Conservation (phyloP, 2,888 invertebrate genomes). For the Pandemis heparana region DNA sequence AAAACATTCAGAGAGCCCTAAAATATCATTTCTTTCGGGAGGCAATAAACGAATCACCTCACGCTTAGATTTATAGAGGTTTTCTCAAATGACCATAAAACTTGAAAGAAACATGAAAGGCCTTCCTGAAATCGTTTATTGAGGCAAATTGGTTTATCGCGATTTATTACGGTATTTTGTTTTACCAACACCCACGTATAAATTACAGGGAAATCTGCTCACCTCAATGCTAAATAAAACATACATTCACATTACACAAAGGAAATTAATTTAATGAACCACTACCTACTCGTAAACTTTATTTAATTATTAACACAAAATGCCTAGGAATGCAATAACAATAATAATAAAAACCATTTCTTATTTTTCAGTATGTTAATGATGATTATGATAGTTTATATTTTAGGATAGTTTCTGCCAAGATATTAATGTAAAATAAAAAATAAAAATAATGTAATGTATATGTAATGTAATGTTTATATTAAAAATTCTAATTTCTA, state of each 20-base stretch:
- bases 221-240: slow-evolving; percentile 14
- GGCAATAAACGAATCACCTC: slow-evolving; percentile 50
- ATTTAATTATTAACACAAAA: too few species aligned
- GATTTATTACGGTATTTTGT: slow-evolving; percentile 48
- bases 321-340: too few species aligned
- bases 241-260: not conserved
- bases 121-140: slow-evolving; percentile 52
- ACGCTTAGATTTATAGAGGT: slow-evolving; percentile 52
- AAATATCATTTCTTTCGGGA: slow-evolving; percentile 26
- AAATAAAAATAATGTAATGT: too few species aligned
- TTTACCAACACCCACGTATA: slow-evolving; percentile 30
- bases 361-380: too few species aligned
- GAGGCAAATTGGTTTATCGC: slow-evolving; percentile 51
- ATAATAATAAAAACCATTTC: too few species aligned
- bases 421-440: too few species aligned
- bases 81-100: slow-evolving; percentile 56
- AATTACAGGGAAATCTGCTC: slow-evolving; percentile 8
- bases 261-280: not conserved
- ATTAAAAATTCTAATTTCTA: too few species aligned
- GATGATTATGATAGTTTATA: too few species aligned
- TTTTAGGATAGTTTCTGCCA: too few species aligned
- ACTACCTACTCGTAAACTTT: too few species aligned
- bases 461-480: too few species aligned
- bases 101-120: slow-evolving; percentile 51
- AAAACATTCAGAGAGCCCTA: not conserved